phyloP scores from a whole-genome alignment of 1,140 invertebrate genomes.

The Lordiphosa clarofinis region DNA sequence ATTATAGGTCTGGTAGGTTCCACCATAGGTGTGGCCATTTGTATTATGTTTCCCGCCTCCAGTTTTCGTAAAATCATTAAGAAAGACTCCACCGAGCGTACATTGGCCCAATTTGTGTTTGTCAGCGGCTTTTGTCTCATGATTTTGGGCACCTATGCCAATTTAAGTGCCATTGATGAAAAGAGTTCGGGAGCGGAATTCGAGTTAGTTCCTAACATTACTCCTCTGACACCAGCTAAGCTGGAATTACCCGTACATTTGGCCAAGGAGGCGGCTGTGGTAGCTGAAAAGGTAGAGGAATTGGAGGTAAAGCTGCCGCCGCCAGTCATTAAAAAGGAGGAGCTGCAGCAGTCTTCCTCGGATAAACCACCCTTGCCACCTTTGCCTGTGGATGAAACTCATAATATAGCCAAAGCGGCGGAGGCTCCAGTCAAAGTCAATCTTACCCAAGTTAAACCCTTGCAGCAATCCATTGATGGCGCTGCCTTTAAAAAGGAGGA shows the following conservation, averaged over 20 bases:
- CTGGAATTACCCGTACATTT: slow-evolving; percentile 48
- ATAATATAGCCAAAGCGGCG: slow-evolving; percentile 17
- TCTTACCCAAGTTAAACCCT: slow-evolving; percentile 3
- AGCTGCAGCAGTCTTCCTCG: slow-evolving; percentile 19
- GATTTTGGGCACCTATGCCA: slow-evolving; percentile 92
- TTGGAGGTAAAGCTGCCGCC: slow-evolving; percentile 10
- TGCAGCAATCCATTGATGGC: slow-evolving; percentile 58
- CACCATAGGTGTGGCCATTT: slow-evolving; percentile 96
- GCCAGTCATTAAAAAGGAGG: slow-evolving; percentile 19
- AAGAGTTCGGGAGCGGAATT: slow-evolving; percentile 77
- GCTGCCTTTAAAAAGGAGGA: slow-evolving; percentile 81
- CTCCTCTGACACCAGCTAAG: slow-evolving; percentile 61
- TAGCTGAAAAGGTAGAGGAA: slow-evolving; percentile 18
- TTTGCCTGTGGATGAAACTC: slow-evolving; percentile 62
- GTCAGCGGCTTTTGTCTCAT: slow-evolving; percentile 89
- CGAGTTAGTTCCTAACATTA: slow-evolving; percentile 41
- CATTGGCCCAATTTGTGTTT: slow-evolving; percentile 87
- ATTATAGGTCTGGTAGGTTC: slow-evolving; percentile 95
- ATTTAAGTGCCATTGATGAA: slow-evolving; percentile 87
- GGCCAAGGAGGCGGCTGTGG: slow-evolving; percentile 16
- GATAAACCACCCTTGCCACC: slow-evolving; percentile 58
- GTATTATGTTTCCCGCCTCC: slow-evolving; percentile 93
- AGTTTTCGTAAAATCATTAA: slow-evolving; percentile 86
- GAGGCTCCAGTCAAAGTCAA: slow-evolving; percentile 1
- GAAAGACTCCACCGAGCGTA: slow-evolving; percentile 87